phyloP scores from a whole-genome alignment of 1,140 invertebrate genomes.

The Euschistus heros region DNA sequence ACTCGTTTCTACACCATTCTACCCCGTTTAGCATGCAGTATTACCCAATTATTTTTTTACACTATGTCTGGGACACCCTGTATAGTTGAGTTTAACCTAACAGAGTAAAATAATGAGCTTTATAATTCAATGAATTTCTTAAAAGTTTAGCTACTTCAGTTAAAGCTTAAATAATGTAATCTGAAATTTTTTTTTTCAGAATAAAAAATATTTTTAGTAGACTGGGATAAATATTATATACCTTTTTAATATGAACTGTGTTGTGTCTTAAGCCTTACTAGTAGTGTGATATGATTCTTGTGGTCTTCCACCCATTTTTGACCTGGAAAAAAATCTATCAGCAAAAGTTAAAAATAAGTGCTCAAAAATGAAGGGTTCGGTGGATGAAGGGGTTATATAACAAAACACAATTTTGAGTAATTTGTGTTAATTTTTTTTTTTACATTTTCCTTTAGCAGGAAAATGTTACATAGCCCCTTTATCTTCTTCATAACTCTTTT shows the following conservation, averaged over 20 bases:
- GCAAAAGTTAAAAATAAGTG: background rate
- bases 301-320: slow-evolving; percentile 3
- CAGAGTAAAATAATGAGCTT: background rate
- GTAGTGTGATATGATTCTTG: slow-evolving; percentile 3
- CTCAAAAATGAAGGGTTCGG: too few relatives aligned
- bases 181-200: background rate
- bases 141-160: background rate
- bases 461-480: too few relatives aligned
- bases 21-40: too few relatives aligned
- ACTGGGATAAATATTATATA: background rate
- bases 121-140: background rate
- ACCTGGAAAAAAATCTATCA: background rate
- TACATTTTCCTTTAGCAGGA: too few relatives aligned
- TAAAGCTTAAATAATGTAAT: background rate
- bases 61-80: too few relatives aligned
- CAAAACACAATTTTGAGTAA: too few relatives aligned
- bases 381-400: too few relatives aligned
- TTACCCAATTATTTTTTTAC: background rate
- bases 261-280: slow-evolving; percentile 1
- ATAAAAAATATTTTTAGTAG: background rate
- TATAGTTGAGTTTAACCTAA: background rate
- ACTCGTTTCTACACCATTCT: too few relatives aligned
- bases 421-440: too few relatives aligned
- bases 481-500: too few relatives aligned
- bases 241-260: slow-evolving; percentile 6